A percentile compares a stretch with the other conserved stretches of the same genome.
Evolutionary conservation across 2,888 invertebrate genomes (phyloP).

Genomic region (Branchellion lobata): DNA sequence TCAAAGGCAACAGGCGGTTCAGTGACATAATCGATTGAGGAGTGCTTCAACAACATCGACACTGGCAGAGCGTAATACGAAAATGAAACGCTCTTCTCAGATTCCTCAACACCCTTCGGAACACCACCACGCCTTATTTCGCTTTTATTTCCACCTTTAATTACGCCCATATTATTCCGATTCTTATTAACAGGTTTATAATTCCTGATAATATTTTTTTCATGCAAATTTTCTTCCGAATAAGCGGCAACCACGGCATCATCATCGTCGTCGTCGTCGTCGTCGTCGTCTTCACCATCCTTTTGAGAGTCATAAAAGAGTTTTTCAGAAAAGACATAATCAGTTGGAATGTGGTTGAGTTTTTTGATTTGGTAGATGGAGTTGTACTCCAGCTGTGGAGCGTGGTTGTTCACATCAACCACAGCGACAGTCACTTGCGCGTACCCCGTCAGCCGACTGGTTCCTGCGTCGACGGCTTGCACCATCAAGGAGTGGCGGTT

Average conservation of each 20-base stretch:
- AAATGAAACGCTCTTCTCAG: background rate
- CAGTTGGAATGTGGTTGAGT: background rate
- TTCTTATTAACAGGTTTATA: no score
- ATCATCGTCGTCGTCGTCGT: no score
- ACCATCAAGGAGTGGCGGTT: background rate
- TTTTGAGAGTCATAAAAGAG: background rate
- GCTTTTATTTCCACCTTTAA: background rate
- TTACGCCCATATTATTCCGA: no score
- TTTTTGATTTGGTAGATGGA: background rate
- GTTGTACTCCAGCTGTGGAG: background rate
- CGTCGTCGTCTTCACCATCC: no score
- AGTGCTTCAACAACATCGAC: background rate
- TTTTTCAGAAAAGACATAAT: background rate
- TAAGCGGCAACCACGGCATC: no score
- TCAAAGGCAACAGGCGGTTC: no score
- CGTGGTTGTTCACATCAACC: conserved; percentile 11
- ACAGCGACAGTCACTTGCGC: background rate
- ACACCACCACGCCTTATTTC: background rate
- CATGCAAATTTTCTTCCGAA: no score
- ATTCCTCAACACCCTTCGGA: background rate
- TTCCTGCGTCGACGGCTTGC: background rate
- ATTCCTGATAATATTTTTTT: no score
- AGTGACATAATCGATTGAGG: background rate
- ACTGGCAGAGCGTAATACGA: background rate
- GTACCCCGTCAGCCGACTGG: background rate